Evolutionary conservation across 2,113 vertebrate species (phyloP), one percentile per base, ranked within the genome.

Genomic region (Corydoras sp.): DNA sequence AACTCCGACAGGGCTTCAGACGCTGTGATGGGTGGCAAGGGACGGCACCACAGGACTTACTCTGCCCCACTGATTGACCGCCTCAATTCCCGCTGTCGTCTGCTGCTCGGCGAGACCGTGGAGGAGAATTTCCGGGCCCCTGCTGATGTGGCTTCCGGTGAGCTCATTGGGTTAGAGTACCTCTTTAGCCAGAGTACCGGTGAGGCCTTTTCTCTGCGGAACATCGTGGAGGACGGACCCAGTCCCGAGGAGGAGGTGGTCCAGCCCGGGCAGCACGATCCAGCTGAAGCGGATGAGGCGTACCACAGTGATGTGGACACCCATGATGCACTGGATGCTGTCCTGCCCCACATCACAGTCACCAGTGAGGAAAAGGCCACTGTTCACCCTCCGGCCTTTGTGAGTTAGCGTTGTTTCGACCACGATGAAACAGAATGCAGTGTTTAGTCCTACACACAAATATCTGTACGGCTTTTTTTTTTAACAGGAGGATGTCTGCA

Each of bases 211-310:
- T 76, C 61, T 10, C 77, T 76, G 3, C 30, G 18, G 8, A 60
- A 60, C 70, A 56, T 79, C 3, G 3, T 50, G 7, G 32, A 56
- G 1, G 32, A 76, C 5, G 74, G 73, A 10, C 73, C 70, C 30
- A 14, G 31, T 48, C 48, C 61, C 50, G 77, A 79, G 70, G 65
- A 76, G 12, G 74, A 71, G 71, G 71, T 79, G 56, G 15, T 73
- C 53, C 62, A 76, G 74, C 35, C 74, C 32, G 56, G 68, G 8
- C 50, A 69, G 53, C 18, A 11, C 10, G 72, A 72, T 31, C 11
- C 76, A 35, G 56, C 24, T 9, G 32, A 32, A 1, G 62, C 50
- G 5, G 58, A 77, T 5, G 66, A 73, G 68, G 62, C 54, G 0
- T 60, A 73, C 10, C 61, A 73, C 43, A 73, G 65, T 7, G 70